These are phyloP conservation scores for Alethe castanea DNA, from an alignment of 2,113 vertebrate species.

Conservation along the genomic window DNA sequence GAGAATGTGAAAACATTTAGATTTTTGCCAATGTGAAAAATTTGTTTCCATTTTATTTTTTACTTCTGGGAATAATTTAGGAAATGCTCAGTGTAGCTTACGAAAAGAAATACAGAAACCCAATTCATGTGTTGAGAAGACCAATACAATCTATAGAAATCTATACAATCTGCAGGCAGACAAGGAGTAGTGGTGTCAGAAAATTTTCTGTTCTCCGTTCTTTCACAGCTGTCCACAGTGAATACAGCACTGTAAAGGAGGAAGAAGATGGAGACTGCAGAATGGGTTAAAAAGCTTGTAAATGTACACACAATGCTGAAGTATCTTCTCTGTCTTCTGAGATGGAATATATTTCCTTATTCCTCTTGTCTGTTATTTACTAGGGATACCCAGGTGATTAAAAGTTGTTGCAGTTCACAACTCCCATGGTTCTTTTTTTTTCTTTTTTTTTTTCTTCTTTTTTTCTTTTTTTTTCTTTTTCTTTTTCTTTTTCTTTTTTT, in stretches of 20 bases:
- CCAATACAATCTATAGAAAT: background rate
- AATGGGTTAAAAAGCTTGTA: background rate
- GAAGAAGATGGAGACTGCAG: background rate
- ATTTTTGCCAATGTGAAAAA: background rate
- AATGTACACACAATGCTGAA: background rate
- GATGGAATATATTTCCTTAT: background rate
- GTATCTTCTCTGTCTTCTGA: background rate
- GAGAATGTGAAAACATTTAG: background rate
- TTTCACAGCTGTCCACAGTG: background rate
- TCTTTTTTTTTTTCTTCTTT: background rate
- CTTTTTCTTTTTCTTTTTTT: background rate
- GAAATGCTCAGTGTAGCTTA: background rate
- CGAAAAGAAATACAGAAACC: background rate
- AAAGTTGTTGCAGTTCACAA: background rate
- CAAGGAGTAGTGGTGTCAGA: background rate
- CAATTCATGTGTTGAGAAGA: background rate
- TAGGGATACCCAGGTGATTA: background rate
- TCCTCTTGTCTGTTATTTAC: background rate
- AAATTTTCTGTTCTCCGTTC: background rate
- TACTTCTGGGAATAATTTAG: background rate
- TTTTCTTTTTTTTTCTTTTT: background rate
- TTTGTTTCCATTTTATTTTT: background rate
- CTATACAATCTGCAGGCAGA: background rate
- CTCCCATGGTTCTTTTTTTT: background rate
- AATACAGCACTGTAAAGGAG: background rate